A percentile compares a stretch with the other conserved stretches of the same genome.
phyloP scores from a whole-genome alignment of 2,113 vertebrate species.

The Poecile atricapillus region DNA sequence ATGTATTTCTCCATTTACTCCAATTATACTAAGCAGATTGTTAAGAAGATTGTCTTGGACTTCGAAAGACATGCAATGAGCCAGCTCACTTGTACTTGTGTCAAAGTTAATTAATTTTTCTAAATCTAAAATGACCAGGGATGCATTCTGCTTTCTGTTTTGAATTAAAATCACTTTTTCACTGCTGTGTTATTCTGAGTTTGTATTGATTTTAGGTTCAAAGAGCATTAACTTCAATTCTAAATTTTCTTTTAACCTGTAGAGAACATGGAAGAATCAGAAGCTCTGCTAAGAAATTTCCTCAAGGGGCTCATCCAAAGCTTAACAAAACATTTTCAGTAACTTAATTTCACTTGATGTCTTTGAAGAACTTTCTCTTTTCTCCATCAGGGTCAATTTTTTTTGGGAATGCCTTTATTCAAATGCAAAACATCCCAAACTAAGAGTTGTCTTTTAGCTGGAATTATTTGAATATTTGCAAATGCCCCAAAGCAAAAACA shows the following conservation, averaged over 20 bases:
- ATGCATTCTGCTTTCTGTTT: slow-evolving; percentile 34
- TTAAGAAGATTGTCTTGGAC: slow-evolving; percentile 41
- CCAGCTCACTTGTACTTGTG: slow-evolving; percentile 28
- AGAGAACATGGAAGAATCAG: background rate
- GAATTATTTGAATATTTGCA: background rate
- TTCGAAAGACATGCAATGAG: background rate
- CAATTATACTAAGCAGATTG: slow-evolving; percentile 37
- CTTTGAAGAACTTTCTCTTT: background rate
- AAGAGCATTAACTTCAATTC: slow-evolving; percentile 42
- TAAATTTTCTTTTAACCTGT: slow-evolving; percentile 49
- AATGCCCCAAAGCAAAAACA: background rate
- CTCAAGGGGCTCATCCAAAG: background rate
- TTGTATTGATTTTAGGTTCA: slow-evolving; percentile 48
- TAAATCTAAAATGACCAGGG: slow-evolving; percentile 27
- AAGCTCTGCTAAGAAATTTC: background rate
- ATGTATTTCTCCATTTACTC: slow-evolving; percentile 41
- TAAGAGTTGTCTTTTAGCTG: background rate
- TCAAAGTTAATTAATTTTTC: slow-evolving; percentile 59
- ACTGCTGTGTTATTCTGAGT: background rate
- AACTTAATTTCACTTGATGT: background rate
- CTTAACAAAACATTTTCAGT: background rate
- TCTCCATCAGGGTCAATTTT: background rate
- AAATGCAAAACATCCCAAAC: background rate
- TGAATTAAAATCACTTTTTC: slow-evolving; percentile 56
- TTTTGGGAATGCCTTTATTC: background rate